Percentiles rank a stretch among this genome's conserved stretches.
Conservation (phyloP, 2,797 vertebrate species). For the Silurus aristotelis region DNA sequence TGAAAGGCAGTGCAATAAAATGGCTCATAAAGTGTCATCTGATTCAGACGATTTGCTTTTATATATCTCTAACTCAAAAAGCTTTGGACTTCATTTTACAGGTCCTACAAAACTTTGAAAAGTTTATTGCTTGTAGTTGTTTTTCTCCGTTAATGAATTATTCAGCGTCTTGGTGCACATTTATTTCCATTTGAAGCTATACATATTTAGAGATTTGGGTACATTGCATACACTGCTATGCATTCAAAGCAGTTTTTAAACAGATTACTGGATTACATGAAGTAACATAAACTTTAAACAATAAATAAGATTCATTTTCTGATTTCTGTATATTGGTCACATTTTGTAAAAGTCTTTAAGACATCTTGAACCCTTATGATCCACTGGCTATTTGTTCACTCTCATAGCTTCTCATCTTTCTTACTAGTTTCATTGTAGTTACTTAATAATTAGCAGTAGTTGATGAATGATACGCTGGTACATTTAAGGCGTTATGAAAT, state of each 20-base stretch:
- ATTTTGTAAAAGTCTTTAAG: neutral
- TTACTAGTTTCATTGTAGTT: neutral
- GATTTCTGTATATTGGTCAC: neutral
- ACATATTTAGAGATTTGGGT: neutral
- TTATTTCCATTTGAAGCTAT: neutral
- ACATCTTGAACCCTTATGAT: neutral
- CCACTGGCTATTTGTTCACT: neutral
- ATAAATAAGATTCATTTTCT: neutral
- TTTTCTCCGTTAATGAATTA: neutral
- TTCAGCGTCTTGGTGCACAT: neutral
- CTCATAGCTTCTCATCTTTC: neutral
- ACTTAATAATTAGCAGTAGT: neutral
- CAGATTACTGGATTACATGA: neutral
- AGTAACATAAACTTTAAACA: neutral
- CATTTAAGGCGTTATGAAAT: neutral
- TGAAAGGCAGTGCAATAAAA: neutral
- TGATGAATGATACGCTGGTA: neutral
- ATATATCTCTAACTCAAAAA: neutral
- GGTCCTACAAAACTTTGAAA: neutral
- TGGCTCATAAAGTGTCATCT: neutral
- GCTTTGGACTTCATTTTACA: neutral
- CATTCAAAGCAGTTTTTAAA: neutral
- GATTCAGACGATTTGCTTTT: neutral
- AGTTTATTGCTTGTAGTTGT: neutral
- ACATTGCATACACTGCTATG: neutral